Evolutionary conservation across 2,113 vertebrate species (phyloP), one percentile per base, ranked within the genome.

Genomic region (Machaerirhynchus nigripectus): DNA sequence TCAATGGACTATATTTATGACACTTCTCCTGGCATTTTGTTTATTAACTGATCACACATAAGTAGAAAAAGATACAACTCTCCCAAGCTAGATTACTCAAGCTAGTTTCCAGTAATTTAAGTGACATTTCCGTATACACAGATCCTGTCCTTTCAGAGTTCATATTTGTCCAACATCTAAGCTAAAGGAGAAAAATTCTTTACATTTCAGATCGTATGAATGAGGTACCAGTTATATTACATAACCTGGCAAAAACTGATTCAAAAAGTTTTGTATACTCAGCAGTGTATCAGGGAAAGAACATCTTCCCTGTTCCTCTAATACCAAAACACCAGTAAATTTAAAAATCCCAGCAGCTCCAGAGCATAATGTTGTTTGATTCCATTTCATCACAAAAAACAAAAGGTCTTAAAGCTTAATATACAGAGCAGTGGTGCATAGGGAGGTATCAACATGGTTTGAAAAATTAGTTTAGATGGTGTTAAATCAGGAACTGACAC

Each of bases 401-500:
- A 55, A 31, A 52, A 55, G 39, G 9, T 69, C 56, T 89, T 68
- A 78, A 95, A 90, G 30, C 44, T 42, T 47, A 74, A 59, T 42
- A 65, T 33, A 67, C 13, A 73, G 57, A 76, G 53, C 75, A 87
- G 11, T 56, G 61, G 28, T 59, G n/a, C 37, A 73, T 12, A 50
- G 55, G 74, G 56, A 93, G 61, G 10, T 73, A 73, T 73, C 63
- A 65, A 68, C 21, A 73, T 26, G 37, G 11, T 39, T 71, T 96
- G 84, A 89, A 91, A 94, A 89, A 96, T 96, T 61, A 69, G 77
- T 87, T 95, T 89, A 89, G 89, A 85, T 87, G 61, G 21, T 84
- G 63, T 93, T 91, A 91, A 95, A 94, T 63, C 59, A 37, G 50
- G 57, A 89, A 56, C 70, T 85, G 78, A 80, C 46, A 90, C 46